Base-by-base conservation (phyloP, 2,888 invertebrate genomes). In the Cosmorhoe ocellata region DNA sequence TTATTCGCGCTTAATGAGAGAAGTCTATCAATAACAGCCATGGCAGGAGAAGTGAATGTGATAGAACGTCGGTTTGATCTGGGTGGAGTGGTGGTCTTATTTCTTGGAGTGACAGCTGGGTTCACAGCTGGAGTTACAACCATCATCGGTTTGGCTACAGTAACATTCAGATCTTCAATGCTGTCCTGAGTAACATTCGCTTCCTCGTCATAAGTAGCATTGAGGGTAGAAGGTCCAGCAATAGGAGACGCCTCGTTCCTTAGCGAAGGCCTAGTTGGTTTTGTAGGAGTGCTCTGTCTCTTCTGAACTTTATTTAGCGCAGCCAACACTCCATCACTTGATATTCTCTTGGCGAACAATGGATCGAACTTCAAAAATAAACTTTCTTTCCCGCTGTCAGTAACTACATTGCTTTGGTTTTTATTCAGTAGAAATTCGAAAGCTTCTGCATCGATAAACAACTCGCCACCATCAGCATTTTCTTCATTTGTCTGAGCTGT, bases 21-120 rank as follows among this genome's bases (percentile, higher is more conserved):
- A 33, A 91, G 79, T 71, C 87, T 81, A 58, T 91, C 91, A 73
- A 91, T 91, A 72, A 88, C 88, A 63, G 90, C 89, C 67, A 91
- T 88, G 68, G 91, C 91, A 58, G 91, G 90, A 40, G 91, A 89
- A 44, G 87, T 83, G 64, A 86, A 85, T 64, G 80, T 84, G 57
- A 84, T 66, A 54, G 89, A 88, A 55, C 77, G 84, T 59, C 88
- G 76, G 60, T 86, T 85, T 51, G 75, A 64, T 71, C 78, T 80
- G 30, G 73, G 75, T 12, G 85, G 83, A 48, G 85, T 81, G 28
- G 70, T 53, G 14, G 78, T 67, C 59, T 81, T 83, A 33, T 70
- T 79, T 67, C 80, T 79, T 22, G 80, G 76, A 13, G 82, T 74
- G 18, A 76, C 71, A 22, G 72, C 65, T 18, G 85, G 73, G 57